phyloP scores from a whole-genome alignment of 2,113 vertebrate genomes.

The Zeus faber region DNA sequence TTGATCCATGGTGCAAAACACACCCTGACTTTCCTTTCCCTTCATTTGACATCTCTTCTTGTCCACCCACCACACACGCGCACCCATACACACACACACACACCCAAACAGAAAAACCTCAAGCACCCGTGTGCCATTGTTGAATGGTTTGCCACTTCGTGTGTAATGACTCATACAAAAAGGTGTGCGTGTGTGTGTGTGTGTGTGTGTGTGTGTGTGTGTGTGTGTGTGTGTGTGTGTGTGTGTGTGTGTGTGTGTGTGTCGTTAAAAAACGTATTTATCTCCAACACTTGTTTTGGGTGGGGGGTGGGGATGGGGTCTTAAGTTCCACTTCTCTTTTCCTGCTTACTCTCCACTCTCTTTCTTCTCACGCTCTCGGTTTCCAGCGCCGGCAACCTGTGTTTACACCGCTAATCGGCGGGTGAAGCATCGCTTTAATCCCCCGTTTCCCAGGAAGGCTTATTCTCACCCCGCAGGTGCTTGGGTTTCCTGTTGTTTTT shows the following conservation, averaged over 20 bases:
- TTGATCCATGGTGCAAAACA: slow-evolving; percentile 4
- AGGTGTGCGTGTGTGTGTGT: too few relatives aligned
- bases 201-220: slow-evolving; percentile 4
- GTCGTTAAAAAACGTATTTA: too few relatives aligned
- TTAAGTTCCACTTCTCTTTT: slow-evolving; percentile 36
- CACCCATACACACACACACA: too few relatives aligned
- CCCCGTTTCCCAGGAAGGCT: slow-evolving; percentile 18
- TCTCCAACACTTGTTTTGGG: too few relatives aligned
- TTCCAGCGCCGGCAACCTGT: neutral
- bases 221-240: neutral
- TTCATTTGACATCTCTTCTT: neutral
- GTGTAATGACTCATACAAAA: slow-evolving; percentile 37
- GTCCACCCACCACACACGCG: too few relatives aligned
- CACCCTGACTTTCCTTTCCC: slow-evolving; percentile 8
- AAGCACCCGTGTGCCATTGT: too few relatives aligned
- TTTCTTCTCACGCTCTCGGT: neutral
- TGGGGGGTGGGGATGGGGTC: too few relatives aligned
- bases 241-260: neutral
- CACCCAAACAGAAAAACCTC: too few relatives aligned
- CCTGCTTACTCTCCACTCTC: slow-evolving; percentile 5
- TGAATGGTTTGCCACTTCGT: slow-evolving; percentile 10
- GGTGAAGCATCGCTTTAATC: slow-evolving; percentile 15
- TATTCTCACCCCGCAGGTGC: slow-evolving; percentile 19
- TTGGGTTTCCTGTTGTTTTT: slow-evolving; percentile 25
- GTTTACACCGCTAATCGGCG: too few relatives aligned